A percentile compares a stretch with the other conserved stretches of the same genome.
Conservation (phyloP, 2,113 vertebrate species). For the Lophochroa leadbeateri region DNA sequence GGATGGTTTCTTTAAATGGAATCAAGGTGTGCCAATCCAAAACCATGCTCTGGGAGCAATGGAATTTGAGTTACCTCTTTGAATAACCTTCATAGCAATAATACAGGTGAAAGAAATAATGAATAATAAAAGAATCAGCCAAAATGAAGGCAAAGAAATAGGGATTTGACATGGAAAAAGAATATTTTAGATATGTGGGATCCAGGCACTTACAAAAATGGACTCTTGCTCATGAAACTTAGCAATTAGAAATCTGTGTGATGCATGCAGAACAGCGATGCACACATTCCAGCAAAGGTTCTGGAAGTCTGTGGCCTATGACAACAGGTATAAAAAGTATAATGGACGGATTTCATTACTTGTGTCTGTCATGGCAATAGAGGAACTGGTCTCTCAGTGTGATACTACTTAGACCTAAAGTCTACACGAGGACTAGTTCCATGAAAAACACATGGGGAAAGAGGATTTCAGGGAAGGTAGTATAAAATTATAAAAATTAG, state of each 20-base stretch:
- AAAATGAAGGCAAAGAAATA: background rate
- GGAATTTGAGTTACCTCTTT: background rate
- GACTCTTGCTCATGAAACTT: background rate
- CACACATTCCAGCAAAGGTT: background rate
- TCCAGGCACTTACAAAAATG: background rate
- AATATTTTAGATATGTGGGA: background rate
- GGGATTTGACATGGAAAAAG: background rate
- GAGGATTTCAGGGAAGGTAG: background rate
- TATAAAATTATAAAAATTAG: background rate
- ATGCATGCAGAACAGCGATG: background rate
- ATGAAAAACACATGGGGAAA: background rate
- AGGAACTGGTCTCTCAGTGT: background rate
- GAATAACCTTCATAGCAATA: background rate
- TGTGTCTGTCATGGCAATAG: background rate
- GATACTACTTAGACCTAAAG: background rate
- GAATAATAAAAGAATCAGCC: background rate
- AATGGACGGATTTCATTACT: background rate
- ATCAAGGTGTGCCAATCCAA: background rate
- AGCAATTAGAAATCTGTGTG: background rate
- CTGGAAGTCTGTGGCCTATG: background rate
- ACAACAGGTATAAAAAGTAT: background rate
- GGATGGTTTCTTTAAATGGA: background rate
- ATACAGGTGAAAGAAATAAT: background rate
- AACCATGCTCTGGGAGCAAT: background rate
- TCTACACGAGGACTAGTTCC: background rate